Percentiles rank a stretch among this genome's conserved stretches.
Conservation (phyloP, 2,113 vertebrate genomes). For the Oncorhynchus tshawytscha region DNA sequence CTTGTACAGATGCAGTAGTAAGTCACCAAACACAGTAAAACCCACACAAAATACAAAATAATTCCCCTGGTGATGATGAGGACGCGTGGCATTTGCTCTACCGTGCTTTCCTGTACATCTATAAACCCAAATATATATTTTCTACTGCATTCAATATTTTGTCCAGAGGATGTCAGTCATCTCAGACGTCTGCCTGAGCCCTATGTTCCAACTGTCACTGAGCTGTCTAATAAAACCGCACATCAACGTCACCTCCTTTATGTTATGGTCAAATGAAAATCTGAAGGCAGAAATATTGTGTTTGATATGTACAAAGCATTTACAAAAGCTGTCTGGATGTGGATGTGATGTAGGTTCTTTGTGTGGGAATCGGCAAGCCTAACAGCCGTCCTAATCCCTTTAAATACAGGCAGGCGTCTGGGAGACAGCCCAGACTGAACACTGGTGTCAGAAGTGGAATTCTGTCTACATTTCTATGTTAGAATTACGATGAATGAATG, state of each 20-base stretch:
- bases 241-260: constrained; percentile 5
- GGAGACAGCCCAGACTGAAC: constrained; percentile 36
- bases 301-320: constrained; percentile 38
- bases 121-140: too few relatives aligned
- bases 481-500: too few relatives aligned
- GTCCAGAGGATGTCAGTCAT: neutral
- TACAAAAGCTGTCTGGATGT: constrained; percentile 43
- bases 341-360: constrained; percentile 46
- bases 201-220: neutral
- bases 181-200: constrained; percentile 4
- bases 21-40: too few relatives aligned
- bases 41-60: neutral
- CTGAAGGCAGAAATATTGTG: constrained; percentile 17
- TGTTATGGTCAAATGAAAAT: constrained; percentile 13
- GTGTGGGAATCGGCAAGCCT: constrained; percentile 50
- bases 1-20: too few relatives aligned
- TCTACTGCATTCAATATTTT: neutral
- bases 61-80: too few relatives aligned
- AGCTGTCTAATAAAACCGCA: neutral
- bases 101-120: too few relatives aligned
- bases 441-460: constrained; percentile 19
- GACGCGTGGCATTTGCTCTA: too few relatives aligned
- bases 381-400: constrained; percentile 63
- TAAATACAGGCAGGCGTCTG: constrained; percentile 42
- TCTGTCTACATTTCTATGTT: neutral